Evolutionary conservation across 2,888 invertebrate genomes (phyloP).

Genomic region (Oeneis ivallda): DNA sequence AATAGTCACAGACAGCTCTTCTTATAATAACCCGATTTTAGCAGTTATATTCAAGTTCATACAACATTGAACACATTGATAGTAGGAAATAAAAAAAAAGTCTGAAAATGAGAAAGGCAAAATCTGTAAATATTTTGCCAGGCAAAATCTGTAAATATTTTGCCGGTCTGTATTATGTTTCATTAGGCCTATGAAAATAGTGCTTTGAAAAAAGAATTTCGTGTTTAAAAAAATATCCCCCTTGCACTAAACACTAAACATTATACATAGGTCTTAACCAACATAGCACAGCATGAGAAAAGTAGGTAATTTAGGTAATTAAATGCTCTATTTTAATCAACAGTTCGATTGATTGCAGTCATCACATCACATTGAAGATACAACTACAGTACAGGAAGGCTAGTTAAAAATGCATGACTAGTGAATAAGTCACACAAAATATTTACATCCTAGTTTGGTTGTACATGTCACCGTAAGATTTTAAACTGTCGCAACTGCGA

Average conservation of each 20-base stretch:
- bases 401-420: neutral
- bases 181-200: neutral
- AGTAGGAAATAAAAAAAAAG: neutral
- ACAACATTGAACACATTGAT: no score
- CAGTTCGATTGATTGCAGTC: slow-evolving; percentile 10
- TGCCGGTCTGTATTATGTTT: neutral
- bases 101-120: neutral
- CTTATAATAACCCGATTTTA: no score
- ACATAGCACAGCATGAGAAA: neutral
- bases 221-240: neutral
- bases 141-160: neutral
- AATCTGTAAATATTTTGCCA: neutral
- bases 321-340: neutral
- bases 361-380: slow-evolving; percentile 25
- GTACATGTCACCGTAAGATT: no score
- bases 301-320: no score
- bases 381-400: neutral
- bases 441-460: neutral
- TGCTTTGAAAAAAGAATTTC: neutral
- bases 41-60: neutral
- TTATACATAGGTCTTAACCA: neutral
- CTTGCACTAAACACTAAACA: neutral
- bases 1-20: no score
- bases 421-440: neutral
- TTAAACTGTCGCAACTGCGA: no score